phyloP scores from a whole-genome alignment of 2,113 vertebrate genomes.

The Eleginops maclovinus region DNA sequence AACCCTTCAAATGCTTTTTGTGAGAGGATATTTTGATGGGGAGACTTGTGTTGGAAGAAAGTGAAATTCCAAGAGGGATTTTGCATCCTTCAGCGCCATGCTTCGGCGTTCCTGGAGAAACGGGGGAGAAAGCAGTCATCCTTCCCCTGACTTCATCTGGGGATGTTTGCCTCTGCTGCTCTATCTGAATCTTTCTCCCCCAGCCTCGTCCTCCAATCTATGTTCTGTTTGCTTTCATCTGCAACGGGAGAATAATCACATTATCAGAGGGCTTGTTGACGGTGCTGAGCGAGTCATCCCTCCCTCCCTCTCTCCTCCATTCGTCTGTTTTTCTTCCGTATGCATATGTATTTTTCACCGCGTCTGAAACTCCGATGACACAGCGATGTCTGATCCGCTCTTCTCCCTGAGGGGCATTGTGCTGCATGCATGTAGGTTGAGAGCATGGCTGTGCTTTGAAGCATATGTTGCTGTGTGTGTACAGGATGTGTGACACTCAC shows the following conservation, averaged over 20 bases:
- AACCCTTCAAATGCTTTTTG: not conserved
- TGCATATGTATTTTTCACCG: constrained; percentile 48
- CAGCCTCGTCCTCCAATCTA: too few species aligned
- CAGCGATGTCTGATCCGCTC: constrained; percentile 57
- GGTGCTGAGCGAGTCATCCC: constrained; percentile 38
- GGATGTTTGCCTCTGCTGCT: constrained; percentile 19
- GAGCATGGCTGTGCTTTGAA: constrained; percentile 23
- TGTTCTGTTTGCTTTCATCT: constrained; percentile 21
- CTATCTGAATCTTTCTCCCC: too few species aligned
- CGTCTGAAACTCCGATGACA: constrained; percentile 65
- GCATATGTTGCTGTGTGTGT: constrained; percentile 31
- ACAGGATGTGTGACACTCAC: constrained; percentile 7
- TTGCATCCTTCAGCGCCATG: constrained; percentile 26
- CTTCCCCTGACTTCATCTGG: constrained; percentile 25
- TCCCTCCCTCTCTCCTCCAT: not conserved
- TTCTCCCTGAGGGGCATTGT: constrained; percentile 13
- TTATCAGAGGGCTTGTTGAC: constrained; percentile 34
- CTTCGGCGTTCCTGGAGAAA: constrained; percentile 39
- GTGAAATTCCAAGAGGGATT: constrained; percentile 53
- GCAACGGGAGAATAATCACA: constrained; percentile 33
- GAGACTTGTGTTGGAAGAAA: constrained; percentile 49
- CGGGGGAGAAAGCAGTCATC: constrained; percentile 31
- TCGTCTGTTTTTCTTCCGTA: constrained; percentile 12
- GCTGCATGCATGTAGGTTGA: constrained; percentile 4
- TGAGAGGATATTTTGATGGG: constrained; percentile 12